A percentile compares a stretch with the other conserved stretches of the same genome.
phyloP scores from a whole-genome alignment of 2,888 invertebrate species.

The Sturmia bella region DNA sequence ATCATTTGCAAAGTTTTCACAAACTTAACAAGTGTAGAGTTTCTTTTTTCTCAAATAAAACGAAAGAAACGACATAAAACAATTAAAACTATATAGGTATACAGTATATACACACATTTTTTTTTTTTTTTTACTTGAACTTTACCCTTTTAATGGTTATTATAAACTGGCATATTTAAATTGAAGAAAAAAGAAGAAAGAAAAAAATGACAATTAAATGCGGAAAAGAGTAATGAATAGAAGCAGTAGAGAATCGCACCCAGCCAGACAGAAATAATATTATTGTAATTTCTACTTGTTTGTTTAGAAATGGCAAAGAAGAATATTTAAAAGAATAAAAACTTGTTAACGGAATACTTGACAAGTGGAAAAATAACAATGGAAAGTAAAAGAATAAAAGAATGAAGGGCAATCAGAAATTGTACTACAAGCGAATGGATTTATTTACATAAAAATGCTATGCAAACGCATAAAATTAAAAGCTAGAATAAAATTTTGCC shows the following conservation, averaged over 20 bases:
- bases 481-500: too few relatives aligned
- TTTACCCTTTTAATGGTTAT: constrained; percentile 62
- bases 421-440: too few relatives aligned
- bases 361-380: background rate
- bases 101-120: background rate
- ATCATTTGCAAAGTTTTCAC: constrained; percentile 43
- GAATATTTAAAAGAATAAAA: background rate
- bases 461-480: background rate
- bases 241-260: constrained; percentile 14
- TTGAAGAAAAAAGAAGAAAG: background rate
- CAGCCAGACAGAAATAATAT: constrained; percentile 42
- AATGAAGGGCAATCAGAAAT: background rate
- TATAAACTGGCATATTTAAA: constrained; percentile 39
- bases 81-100: too few relatives aligned
- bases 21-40: constrained; percentile 17
- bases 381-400: background rate
- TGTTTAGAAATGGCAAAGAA: constrained; percentile 35
- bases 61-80: background rate
- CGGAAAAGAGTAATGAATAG: constrained; percentile 30
- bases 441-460: background rate
- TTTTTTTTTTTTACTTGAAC: constrained; percentile 48
- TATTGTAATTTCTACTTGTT: constrained; percentile 44
- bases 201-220: constrained; percentile 31
- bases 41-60: background rate
- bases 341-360: background rate